These are phyloP conservation scores for Chrysina gloriosa DNA, from an alignment of 2,888 invertebrate species.

Conservation along the genomic window DNA sequence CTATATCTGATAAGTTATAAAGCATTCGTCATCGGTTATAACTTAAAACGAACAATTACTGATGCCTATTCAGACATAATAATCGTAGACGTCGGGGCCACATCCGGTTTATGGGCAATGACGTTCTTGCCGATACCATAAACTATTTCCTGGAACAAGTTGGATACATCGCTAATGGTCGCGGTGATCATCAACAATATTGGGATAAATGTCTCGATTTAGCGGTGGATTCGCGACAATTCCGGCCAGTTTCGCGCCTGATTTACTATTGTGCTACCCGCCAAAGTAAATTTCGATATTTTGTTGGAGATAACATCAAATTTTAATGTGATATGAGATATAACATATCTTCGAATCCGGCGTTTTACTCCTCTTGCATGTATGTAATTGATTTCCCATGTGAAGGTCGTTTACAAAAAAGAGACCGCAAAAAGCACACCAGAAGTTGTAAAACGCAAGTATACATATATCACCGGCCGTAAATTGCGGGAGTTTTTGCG, in stretches of 20 bases:
- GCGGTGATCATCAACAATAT: conserved; percentile 15
- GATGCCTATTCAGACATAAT: background rate
- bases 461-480: background rate
- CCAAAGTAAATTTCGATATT: conserved; percentile 6
- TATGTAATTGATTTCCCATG: conserved; percentile 54
- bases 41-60: background rate
- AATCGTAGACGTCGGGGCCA: background rate
- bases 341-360: conserved; percentile 1
- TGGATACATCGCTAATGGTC: background rate
- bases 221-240: background rate
- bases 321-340: background rate
- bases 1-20: background rate
- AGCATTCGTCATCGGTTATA: background rate
- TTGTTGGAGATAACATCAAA: background rate
- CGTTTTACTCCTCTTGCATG: conserved; percentile 47
- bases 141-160: conserved; percentile 9
- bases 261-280: conserved; percentile 37
- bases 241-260: background rate
- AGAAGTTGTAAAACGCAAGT: background rate
- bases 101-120: background rate
- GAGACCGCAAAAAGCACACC: background rate
- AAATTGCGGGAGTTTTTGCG: background rate
- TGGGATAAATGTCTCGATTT: conserved; percentile 26
- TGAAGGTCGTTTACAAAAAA: conserved; percentile 41
- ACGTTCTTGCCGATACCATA: conserved; percentile 1